phyloP scores from a whole-genome alignment of 2,113 vertebrate genomes.

The Hystrix cristata region DNA sequence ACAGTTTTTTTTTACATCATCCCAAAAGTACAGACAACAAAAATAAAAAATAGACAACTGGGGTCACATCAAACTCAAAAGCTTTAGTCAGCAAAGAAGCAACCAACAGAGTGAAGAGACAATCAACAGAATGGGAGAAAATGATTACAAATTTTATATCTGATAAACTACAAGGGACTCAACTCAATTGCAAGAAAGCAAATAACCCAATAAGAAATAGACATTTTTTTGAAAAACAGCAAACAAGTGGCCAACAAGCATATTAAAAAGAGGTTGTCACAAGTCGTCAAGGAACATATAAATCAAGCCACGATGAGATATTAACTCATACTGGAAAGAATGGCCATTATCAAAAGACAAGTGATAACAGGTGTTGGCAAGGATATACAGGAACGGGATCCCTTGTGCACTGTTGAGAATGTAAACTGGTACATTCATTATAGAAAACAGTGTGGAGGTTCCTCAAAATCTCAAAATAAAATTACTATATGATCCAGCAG shows the following conservation, averaged over 20 bases:
- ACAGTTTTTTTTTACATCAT: not conserved
- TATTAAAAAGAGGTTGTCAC: not conserved
- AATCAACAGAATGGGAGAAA: not conserved
- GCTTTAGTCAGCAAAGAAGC: not conserved
- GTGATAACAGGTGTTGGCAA: not conserved
- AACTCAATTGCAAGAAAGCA: not conserved
- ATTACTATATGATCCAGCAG: not conserved
- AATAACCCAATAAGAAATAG: not conserved
- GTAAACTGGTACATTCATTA: not conserved
- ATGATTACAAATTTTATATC: not conserved
- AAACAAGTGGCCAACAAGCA: not conserved
- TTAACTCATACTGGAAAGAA: not conserved
- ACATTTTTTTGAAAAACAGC: not conserved
- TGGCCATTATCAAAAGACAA: not conserved
- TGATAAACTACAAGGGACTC: not conserved
- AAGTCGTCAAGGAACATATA: not conserved
- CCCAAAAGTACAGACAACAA: not conserved
- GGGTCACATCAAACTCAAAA: not conserved
- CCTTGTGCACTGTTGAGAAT: not conserved
- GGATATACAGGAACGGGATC: not conserved
- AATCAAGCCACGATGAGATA: not conserved
- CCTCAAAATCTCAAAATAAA: not conserved
- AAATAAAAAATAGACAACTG: not conserved
- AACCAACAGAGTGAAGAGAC: not conserved
- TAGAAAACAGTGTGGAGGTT: not conserved